phyloP scores from a whole-genome alignment of 2,113 vertebrate species.

The Bujurquina vittata region DNA sequence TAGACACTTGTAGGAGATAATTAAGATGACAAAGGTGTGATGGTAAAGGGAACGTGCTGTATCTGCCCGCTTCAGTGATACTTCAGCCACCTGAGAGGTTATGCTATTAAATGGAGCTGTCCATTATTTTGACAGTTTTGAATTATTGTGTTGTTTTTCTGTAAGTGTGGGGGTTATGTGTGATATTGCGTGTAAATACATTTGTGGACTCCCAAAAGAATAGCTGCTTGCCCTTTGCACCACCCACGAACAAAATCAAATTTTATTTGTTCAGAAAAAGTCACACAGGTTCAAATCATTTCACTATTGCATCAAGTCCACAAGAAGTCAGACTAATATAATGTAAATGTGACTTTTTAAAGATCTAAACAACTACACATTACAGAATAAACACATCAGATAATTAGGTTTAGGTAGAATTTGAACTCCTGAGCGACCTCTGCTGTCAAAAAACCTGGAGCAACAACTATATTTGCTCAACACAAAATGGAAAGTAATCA shows the following conservation, averaged over 20 bases:
- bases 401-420: neutral
- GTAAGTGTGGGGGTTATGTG: too few relatives aligned
- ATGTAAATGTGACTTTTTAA: neutral
- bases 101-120: neutral
- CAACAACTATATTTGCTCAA: neutral
- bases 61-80: neutral
- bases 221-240: neutral
- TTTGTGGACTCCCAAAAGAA: neutral
- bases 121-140: neutral
- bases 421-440: neutral
- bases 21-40: neutral
- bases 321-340: neutral
- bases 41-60: neutral
- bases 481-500: neutral
- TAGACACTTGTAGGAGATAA: neutral
- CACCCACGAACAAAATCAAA: neutral
- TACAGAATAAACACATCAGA: neutral
- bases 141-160: neutral
- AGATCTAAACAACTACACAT: neutral
- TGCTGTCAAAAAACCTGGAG: neutral
- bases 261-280: neutral
- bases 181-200: neutral
- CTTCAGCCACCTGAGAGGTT: neutral
- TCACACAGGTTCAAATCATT: neutral
- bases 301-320: rapidly evolving